Evolutionary conservation across 2,113 vertebrate species (phyloP), one percentile per base, ranked within the genome.

Genomic region (Miniopterus natalensis): DNA sequence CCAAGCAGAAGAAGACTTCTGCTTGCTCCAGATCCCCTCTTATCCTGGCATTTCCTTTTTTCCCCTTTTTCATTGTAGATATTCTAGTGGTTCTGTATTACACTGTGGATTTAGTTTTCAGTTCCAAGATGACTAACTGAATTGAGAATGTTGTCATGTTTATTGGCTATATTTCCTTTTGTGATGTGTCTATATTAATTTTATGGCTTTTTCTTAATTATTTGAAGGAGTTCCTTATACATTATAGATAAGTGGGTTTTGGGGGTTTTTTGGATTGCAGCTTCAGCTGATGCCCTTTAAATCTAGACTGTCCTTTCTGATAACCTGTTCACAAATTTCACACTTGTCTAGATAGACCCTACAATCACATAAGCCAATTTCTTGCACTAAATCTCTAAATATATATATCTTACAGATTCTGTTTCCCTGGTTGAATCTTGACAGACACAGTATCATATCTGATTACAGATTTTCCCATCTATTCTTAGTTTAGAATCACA

Each of bases 201-300:
- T 71, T 71, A 85, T 42, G 9, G 49, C 21, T 65, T 63, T 92
- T 79, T 45, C 20, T 66, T 68, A 84, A 80, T 70, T 94, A 85
- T 63, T 63, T 81, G 9, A 42, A 84, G 31, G 36, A 84, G 11
- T 51, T 71, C 8, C 51, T 61, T 77, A 45, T 9, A 49, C 18
- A 70, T 29, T 59, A 27, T 63, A 21, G 18, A 81, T 1, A 51
- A 31, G 2, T 75, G 23, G 7, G 17, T 55, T 61, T 61, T 51
- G 49, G 6, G 49, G 10, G 8, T 59, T 25, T 11, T 63, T 63
- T 59, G 36, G 15, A 57, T 36, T 29, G 23, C 1, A 55, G 21
- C 20, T 61, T 85, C 14, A 95, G 23, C 15, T 61, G 23, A 18
- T 55, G 3, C 25, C 27, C 25, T 7, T 68, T 47, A 88, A 45